These are phyloP conservation scores for Amblyornis subalaris DNA, from an alignment of 2,113 vertebrate species.

Conservation along the genomic window DNA sequence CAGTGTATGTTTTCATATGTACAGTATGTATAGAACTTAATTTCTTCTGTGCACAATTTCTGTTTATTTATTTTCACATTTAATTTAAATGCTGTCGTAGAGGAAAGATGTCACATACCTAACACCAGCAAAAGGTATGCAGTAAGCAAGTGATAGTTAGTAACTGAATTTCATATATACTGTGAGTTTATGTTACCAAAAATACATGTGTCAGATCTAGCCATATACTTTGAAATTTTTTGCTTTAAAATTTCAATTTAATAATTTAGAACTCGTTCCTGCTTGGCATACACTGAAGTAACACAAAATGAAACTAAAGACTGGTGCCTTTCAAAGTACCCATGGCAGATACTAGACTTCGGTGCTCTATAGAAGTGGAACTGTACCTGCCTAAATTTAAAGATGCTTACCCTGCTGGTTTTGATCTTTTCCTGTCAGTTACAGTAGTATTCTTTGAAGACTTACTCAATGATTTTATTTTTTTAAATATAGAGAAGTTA, in stretches of 20 bases:
- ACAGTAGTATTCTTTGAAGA: neutral
- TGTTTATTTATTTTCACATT: neutral
- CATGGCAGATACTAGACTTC: neutral
- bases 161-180: neutral
- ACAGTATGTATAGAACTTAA: neutral
- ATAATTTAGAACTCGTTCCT: neutral
- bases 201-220: neutral
- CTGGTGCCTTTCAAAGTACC: neutral
- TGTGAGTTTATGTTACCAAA: neutral
- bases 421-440: neutral
- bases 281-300: neutral
- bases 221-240: neutral
- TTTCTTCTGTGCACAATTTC: neutral
- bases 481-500: neutral
- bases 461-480: neutral
- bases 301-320: neutral
- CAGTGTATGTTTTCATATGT: neutral
- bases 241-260: neutral
- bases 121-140: neutral
- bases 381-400: neutral
- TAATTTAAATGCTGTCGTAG: neutral
- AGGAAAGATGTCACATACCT: neutral
- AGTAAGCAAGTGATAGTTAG: neutral
- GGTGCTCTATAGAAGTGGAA: neutral
- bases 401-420: neutral